These are phyloP conservation scores for Hylia prasina DNA, from an alignment of 2,113 vertebrate genomes.

Conservation along the genomic window DNA sequence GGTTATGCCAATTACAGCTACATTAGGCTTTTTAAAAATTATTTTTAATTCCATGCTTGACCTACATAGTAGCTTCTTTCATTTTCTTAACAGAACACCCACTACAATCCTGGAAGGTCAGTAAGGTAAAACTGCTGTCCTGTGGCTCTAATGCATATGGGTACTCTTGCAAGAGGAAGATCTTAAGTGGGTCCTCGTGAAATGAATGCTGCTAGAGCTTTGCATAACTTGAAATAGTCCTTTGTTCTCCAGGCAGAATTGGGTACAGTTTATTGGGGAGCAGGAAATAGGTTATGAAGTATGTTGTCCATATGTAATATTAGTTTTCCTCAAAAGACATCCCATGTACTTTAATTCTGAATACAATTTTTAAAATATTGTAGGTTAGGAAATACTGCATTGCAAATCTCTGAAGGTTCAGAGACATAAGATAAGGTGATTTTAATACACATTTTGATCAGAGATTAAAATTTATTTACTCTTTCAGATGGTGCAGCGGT, in stretches of 20 bases:
- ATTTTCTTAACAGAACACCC: not conserved
- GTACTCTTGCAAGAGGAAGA: not conserved
- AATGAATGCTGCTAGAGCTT: not conserved
- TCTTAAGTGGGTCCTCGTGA: not conserved
- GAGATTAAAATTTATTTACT: not conserved
- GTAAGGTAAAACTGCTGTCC: not conserved
- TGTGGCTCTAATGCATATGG: not conserved
- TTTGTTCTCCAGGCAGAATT: not conserved
- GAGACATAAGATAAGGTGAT: not conserved
- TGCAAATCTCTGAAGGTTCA: not conserved
- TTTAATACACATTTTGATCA: not conserved
- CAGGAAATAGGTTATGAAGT: not conserved
- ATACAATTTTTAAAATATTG: not conserved
- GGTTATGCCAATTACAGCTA: not conserved
- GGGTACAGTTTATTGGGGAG: not conserved
- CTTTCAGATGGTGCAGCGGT: rapidly evolving
- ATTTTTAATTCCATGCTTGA: not conserved
- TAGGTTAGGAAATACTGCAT: not conserved
- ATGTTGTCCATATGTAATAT: not conserved
- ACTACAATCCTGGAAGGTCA: not conserved
- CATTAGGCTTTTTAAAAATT: not conserved
- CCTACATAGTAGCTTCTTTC: not conserved
- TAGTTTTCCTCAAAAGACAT: not conserved
- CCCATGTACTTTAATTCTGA: not conserved
- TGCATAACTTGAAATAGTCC: not conserved